phyloP scores from a whole-genome alignment of 2,888 invertebrate genomes.

The Seladonia tumulorum region DNA sequence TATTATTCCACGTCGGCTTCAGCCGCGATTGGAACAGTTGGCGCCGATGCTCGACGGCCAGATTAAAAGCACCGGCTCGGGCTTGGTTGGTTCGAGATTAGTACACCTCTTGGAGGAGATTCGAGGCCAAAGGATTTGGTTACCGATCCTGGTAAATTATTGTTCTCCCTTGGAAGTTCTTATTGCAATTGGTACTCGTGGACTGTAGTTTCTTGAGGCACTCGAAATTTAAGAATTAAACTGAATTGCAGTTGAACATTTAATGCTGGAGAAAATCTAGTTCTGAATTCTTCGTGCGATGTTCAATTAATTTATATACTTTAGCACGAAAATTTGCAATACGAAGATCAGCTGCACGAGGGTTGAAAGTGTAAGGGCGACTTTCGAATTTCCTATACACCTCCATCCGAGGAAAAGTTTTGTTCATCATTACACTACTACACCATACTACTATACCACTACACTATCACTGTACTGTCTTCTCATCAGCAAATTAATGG shows the following conservation, averaged over 20 bases:
- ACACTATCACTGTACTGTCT: not conserved
- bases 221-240: not conserved
- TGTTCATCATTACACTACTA: not conserved
- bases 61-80: constrained; percentile 10
- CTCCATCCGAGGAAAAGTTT: not conserved
- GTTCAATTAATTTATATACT: not conserved
- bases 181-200: not conserved
- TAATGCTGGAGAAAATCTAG: not conserved
- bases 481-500: not conserved
- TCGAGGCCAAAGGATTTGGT: not conserved
- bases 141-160: not conserved
- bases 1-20: constrained; percentile 11
- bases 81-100: not conserved
- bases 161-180: not conserved
- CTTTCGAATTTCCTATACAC: not conserved
- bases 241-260: not conserved
- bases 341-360: not conserved
- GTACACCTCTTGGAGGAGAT: not conserved
- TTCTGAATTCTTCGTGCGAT: not conserved
- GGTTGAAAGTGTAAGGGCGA: not conserved
- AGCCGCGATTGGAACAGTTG: constrained; percentile 9
- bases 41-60: constrained; percentile 3
- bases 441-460: not conserved
- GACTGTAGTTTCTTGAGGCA: not conserved
- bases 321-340: not conserved